Evolutionary conservation across 2,888 invertebrate species (phyloP), one percentile per base, ranked within the genome.

Genomic region (Bombylius major): DNA sequence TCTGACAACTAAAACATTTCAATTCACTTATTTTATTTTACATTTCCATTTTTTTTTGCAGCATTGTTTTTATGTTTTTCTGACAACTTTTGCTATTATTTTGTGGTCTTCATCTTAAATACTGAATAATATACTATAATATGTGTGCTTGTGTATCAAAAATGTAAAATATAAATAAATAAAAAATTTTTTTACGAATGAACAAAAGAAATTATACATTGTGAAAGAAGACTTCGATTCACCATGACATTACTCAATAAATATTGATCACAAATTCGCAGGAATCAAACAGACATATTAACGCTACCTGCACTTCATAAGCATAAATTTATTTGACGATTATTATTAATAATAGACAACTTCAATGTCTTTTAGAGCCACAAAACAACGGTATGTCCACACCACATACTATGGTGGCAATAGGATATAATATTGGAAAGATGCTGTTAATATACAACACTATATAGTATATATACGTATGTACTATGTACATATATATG

Each of bases 221-320:
- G 3, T 42, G 39, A 5, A 42, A 42, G 39, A 42, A 11, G 39
- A 23, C 23, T 23, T 42, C 39, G 11, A 42, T 42, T 42, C 3
- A 42, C 39, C 12, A 11, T 6, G 11, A 11, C 39, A 42, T 42
- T 11, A 42, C 11, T 42, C 56, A 59, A 59, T 59, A 59, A 59
- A 59, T 59, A 55, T 50, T 50, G 39, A 53, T 59, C 59, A 56
- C 56, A 57, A 56, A 57, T 57, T 57, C 57, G 57, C 54, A 51
- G 53, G 59, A 57, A 57, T 57, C 57, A 53, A 59, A 59, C 59
- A 59, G 57, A 59, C 59, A 56, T 57, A 57, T 59, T 57, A 59
- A 59, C 59, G 59, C 59, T 59, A 59, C 59, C 59, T 57, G 57
- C 56, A 57, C 46, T 50, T 57, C 50, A 59, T 59, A 57, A 57